These are phyloP conservation scores for Augochlorella aurata DNA, from an alignment of 2,888 invertebrate species.

Conservation along the genomic window DNA sequence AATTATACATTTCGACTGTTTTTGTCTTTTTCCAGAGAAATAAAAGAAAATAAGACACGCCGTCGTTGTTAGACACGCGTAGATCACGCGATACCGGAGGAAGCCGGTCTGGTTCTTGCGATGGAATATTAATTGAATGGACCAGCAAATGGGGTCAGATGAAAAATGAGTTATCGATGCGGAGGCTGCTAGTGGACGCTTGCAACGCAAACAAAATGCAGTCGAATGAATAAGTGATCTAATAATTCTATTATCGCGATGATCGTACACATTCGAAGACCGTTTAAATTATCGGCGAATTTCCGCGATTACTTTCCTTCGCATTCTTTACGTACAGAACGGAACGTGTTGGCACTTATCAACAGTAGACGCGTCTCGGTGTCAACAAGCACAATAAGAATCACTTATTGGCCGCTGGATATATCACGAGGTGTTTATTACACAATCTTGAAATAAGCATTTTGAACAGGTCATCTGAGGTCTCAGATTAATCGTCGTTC, in stretches of 20 bases:
- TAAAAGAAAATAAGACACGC: slow-evolving; percentile 18
- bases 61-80: slow-evolving; percentile 22
- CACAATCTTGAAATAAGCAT: slow-evolving; percentile 54
- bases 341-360: background rate
- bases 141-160: slow-evolving; percentile 24
- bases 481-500: slow-evolving; percentile 67
- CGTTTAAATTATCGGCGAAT: background rate
- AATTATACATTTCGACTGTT: slow-evolving; percentile 6
- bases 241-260: background rate
- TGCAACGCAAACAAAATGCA: background rate
- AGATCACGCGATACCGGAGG: slow-evolving; percentile 30
- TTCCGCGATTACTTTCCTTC: background rate
- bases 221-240: background rate
- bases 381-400: slow-evolving; percentile 31
- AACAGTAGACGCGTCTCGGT: slow-evolving; percentile 1
- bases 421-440: slow-evolving; percentile 59
- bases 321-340: background rate
- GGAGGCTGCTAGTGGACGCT: background rate
- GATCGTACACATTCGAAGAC: background rate
- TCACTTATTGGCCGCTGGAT: slow-evolving; percentile 36
- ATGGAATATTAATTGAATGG: slow-evolving; percentile 57
- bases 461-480: slow-evolving; percentile 71
- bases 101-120: slow-evolving; percentile 41
- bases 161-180: slow-evolving; percentile 31
- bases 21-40: background rate